These are phyloP conservation scores for Synergus gifuensis DNA, from an alignment of 2,888 invertebrate genomes.

Conservation along the genomic window DNA sequence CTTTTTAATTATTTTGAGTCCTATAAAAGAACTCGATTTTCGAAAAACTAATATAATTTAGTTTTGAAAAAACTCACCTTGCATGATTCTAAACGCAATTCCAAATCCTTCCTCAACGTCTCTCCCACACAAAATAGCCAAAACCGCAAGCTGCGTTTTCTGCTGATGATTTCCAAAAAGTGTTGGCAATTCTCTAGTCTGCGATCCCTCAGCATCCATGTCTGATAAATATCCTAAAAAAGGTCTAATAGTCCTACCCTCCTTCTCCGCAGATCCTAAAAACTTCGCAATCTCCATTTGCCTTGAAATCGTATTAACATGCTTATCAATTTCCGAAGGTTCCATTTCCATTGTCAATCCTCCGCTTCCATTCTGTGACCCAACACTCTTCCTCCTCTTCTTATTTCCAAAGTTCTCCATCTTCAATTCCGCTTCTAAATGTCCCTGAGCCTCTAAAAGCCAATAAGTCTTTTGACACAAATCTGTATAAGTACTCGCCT, in stretches of 20 bases:
- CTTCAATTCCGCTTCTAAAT: constrained; percentile 82
- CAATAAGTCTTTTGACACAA: constrained; percentile 79
- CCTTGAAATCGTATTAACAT: constrained; percentile 88
- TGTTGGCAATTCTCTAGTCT: constrained; percentile 80
- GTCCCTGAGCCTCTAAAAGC: constrained; percentile 82
- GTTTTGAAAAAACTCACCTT: constrained; percentile 78
- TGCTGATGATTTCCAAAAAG: constrained; percentile 85
- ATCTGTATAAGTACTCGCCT: constrained; percentile 80
- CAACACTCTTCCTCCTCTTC: constrained; percentile 63
- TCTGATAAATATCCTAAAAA: constrained; percentile 67
- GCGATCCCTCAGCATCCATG: constrained; percentile 64
- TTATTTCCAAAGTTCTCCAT: constrained; percentile 62
- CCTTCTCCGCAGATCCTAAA: constrained; percentile 83
- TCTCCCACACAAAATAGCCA: constrained; percentile 84
- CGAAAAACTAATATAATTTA: not conserved
- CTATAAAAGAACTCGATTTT: too few relatives aligned
- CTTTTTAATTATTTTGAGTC: too few relatives aligned
- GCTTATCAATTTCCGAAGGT: constrained; percentile 85
- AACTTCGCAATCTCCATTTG: constrained; percentile 90
- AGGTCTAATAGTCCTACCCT: constrained; percentile 70
- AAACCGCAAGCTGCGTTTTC: constrained; percentile 84
- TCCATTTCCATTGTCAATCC: constrained; percentile 85
- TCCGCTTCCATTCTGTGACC: constrained; percentile 53
- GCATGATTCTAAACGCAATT: constrained; percentile 80
- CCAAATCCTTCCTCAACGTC: constrained; percentile 86